Evolutionary conservation across 2,797 vertebrate genomes (phyloP), one percentile per base, ranked within the genome.

Genomic region (Sebastes melanostomus): DNA sequence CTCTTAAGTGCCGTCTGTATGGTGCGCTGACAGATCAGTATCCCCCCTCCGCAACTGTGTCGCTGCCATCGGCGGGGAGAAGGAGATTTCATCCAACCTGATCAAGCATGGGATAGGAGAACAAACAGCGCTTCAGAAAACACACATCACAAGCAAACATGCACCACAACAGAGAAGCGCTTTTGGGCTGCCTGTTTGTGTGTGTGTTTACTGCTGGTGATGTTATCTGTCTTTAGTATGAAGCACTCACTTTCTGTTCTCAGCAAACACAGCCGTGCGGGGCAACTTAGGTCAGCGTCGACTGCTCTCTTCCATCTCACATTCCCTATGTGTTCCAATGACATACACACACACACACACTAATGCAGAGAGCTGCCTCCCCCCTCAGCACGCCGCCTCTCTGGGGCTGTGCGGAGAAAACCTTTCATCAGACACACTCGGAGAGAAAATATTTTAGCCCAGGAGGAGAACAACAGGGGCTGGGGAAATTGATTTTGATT

Each of bases 1-100:
- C 91, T 93, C 91, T 94, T 90, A 95, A 94, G 92, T 91, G 88
- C 90, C 85, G 92, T 93, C 90, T 91, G 87, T 87, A 81, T 77
- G 87, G 78, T 83, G 82, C 27, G 46, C 86, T 92, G 90, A 92
- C 91, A 92, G 89, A 93, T 92, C 89, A 69, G 86, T 91, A 92
- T 88, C 87, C 85, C 77, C 74, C 60, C 88, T 86, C 81, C 3
- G 52, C 78, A 69, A 75, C 84, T 34, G 78, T 77, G 86, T 85
- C 12, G 61, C 88, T 88, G 82, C 80, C 88, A 81, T 88, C 86
- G 36, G 85, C 81, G 32, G 75, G 75, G 77, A 86, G 81, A 87
- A 24, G 80, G 62, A 82, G 83, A 91, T 90, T 88, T 91, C 83
- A 88, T 89, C 92, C 91, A 81, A 86, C 81, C 90, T 90, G 91